These are phyloP conservation scores for Hypsibius dujardini DNA, from an alignment of 1,140 invertebrate genomes.

Conservation along the genomic window DNA sequence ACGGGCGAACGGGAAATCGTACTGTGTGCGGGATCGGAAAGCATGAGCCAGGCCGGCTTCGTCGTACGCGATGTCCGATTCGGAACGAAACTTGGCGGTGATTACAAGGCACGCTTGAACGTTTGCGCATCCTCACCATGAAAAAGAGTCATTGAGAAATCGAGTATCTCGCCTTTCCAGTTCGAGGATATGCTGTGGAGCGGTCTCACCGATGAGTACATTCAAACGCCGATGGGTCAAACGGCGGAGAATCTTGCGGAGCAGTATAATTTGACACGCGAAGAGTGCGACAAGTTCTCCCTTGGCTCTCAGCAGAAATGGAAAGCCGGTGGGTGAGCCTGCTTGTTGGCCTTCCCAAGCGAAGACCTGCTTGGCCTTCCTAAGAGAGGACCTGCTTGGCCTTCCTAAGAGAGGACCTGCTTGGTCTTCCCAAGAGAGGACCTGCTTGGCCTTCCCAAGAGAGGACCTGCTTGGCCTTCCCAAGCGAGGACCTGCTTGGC, in stretches of 20 bases:
- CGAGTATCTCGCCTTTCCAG: no score
- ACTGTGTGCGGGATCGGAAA: conserved; percentile 76
- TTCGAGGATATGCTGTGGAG: conserved; percentile 83
- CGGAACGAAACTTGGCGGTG: conserved; percentile 62
- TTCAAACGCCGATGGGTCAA: conserved; percentile 80
- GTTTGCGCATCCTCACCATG: conserved; percentile 18
- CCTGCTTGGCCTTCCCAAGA: no score
- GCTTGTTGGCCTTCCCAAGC: no score
- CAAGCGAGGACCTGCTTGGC: no score
- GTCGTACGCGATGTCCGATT: conserved; percentile 70
- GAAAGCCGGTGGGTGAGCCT: conserved; percentile 64
- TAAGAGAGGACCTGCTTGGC: no score
- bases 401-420: no score
- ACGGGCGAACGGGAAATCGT: conserved; percentile 68
- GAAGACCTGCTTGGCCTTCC: no score
- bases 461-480: no score
- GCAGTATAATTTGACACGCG: conserved; percentile 63
- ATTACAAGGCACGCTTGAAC: conserved; percentile 37
- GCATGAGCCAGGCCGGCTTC: conserved; percentile 87
- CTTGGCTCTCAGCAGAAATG: conserved; percentile 59
- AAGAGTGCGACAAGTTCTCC: conserved; percentile 74
- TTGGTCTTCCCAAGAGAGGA: no score
- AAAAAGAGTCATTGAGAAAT: no score
- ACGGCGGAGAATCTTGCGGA: conserved; percentile 92
- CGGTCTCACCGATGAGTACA: conserved; percentile 71